phyloP scores from a whole-genome alignment of 2,888 invertebrate species.

The Callyntrura sp. region DNA sequence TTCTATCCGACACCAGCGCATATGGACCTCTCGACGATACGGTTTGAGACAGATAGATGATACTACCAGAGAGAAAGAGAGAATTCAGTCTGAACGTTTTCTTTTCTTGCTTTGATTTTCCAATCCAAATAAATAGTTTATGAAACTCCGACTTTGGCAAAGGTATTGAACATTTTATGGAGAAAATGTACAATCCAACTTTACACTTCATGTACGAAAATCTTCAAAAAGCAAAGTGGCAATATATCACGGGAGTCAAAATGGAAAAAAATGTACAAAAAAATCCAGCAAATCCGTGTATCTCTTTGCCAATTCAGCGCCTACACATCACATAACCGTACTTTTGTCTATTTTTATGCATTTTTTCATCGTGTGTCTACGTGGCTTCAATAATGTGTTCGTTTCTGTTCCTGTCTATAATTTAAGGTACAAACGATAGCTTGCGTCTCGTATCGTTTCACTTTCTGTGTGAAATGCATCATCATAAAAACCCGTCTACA shows the following conservation, averaged over 20 bases:
- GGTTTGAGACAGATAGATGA: no score
- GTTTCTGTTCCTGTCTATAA: background rate
- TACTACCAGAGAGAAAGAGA: no score
- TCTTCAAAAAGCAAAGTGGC: constrained; percentile 32
- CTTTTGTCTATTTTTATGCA: constrained; percentile 25
- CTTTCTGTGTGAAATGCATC: background rate
- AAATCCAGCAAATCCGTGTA: constrained; percentile 57
- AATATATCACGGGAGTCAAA: constrained; percentile 44
- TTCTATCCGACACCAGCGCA: no score
- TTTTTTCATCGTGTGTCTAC: constrained; percentile 16
- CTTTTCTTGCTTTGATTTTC: constrained; percentile 38
- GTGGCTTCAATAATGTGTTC: background rate
- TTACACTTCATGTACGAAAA: constrained; percentile 25
- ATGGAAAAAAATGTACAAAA: constrained; percentile 21
- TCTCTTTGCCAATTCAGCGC: constrained; percentile 57
- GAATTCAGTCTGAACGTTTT: no score
- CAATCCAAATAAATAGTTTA: constrained; percentile 8
- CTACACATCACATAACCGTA: constrained; percentile 19
- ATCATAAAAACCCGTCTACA: background rate
- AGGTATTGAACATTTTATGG: background rate
- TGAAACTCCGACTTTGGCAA: constrained; percentile 1
- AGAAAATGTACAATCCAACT: constrained; percentile 20
- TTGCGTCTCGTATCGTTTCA: background rate
- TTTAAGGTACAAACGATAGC: background rate
- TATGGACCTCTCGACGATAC: no score